phyloP scores from a whole-genome alignment of 2,113 vertebrate species.

The Rousettus leschenaultii region DNA sequence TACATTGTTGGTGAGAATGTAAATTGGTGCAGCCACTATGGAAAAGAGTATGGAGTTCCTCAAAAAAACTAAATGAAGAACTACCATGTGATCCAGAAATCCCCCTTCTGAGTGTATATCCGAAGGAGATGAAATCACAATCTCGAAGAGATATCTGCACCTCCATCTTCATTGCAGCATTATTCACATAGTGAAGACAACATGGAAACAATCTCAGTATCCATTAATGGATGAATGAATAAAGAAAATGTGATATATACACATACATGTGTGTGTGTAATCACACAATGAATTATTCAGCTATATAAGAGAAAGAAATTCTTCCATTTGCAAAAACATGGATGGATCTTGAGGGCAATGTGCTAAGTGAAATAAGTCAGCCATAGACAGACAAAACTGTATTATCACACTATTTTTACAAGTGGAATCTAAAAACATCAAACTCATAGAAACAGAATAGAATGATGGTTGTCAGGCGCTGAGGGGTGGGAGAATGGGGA shows the following conservation, averaged over 20 bases:
- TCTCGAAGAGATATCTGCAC: background rate
- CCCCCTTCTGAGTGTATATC: background rate
- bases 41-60: background rate
- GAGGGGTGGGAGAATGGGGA: no score
- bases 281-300: background rate
- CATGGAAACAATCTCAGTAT: background rate
- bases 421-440: background rate
- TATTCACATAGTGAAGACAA: background rate
- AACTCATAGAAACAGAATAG: background rate
- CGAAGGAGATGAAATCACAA: background rate
- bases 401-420: background rate
- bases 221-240: background rate
- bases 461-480: no score
- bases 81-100: background rate
- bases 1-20: background rate
- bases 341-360: background rate
- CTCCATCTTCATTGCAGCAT: background rate
- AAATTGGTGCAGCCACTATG: background rate
- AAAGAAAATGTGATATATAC: background rate
- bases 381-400: background rate
- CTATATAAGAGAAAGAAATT: background rate
- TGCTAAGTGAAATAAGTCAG: background rate
- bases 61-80: background rate
- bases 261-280: no score
- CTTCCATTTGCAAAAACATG: background rate